Conservation (phyloP, 2,797 vertebrate species). For the Geotria australis region DNA sequence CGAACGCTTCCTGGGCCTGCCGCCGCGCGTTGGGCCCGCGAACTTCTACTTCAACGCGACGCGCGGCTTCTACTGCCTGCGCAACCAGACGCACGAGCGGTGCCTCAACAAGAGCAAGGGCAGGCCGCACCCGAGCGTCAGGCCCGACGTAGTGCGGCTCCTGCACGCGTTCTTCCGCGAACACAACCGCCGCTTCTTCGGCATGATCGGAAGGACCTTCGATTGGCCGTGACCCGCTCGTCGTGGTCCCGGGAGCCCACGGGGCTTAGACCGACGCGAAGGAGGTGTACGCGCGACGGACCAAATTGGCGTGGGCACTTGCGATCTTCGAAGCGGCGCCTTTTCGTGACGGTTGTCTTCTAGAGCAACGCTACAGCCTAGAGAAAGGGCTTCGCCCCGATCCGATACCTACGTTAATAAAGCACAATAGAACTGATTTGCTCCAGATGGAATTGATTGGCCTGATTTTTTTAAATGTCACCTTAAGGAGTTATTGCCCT, state of each 20-base stretch:
- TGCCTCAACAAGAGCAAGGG: conserved; percentile 41
- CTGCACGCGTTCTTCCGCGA: conserved; percentile 24
- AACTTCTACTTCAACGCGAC: conserved; percentile 44
- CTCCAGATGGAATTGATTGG: too few species aligned
- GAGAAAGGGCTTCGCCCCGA: too few species aligned
- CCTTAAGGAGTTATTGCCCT: too few species aligned
- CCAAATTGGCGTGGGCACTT: too few species aligned
- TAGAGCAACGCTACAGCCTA: too few species aligned
- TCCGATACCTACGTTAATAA: too few species aligned
- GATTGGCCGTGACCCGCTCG: conserved; percentile 23
- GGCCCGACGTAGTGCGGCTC: conserved; percentile 13
- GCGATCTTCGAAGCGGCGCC: too few species aligned
- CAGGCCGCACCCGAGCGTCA: conserved; percentile 21
- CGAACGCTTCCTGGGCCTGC: conserved; percentile 22
- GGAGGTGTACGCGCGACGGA: too few species aligned
- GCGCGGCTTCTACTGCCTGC: conserved; percentile 40
- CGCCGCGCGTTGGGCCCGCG: conserved; percentile 13
- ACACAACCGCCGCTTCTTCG: conserved; percentile 27
- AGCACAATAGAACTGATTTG: too few species aligned
- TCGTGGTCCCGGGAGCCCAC: background rate
- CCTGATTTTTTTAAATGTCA: too few species aligned
- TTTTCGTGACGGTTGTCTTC: too few species aligned
- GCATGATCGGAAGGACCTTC: conserved; percentile 27
- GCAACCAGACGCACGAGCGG: conserved; percentile 20
- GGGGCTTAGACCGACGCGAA: too few species aligned